Evolutionary conservation across 2,113 vertebrate species (phyloP).

Genomic region (Gymnarchus niloticus): DNA sequence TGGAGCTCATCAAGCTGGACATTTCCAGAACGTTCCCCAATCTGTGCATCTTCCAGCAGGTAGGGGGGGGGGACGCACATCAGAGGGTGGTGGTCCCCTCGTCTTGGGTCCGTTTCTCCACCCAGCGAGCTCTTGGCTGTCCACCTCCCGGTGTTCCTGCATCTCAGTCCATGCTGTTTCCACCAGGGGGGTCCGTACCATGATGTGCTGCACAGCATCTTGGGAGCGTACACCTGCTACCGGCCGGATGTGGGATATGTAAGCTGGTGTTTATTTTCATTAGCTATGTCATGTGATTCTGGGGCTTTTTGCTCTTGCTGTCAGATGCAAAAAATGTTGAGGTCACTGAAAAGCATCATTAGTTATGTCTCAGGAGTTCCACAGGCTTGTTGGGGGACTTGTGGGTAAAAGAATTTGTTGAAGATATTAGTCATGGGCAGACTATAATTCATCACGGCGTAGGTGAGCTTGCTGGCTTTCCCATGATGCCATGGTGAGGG

Average conservation of each 20-base stretch:
- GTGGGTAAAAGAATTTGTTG: too few species aligned
- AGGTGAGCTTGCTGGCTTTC: not conserved
- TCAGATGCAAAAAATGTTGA: not conserved
- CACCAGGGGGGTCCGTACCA: conserved; percentile 83
- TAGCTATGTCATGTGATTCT: not conserved
- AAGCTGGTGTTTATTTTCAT: conserved; percentile 53
- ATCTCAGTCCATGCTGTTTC: not conserved
- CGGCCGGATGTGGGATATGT: conserved; percentile 91
- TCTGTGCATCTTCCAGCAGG: conserved; percentile 93
- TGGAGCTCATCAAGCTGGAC: conserved; percentile 94
- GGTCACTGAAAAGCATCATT: too few species aligned
- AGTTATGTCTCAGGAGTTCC: too few species aligned
- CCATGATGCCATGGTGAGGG: not conserved
- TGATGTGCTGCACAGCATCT: conserved; percentile 83
- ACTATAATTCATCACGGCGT: not conserved
- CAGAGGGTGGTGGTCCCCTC: too few species aligned
- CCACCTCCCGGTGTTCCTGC: not conserved
- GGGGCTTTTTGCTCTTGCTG: not conserved
- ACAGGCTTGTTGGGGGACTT: too few species aligned
- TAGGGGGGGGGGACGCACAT: conserved; percentile 38
- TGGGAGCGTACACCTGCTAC: conserved; percentile 92
- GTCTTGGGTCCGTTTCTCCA: too few species aligned
- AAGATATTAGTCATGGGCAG: not conserved
- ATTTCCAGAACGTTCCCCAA: conserved; percentile 92
- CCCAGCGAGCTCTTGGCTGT: not conserved